phyloP scores from a whole-genome alignment of 2,797 vertebrate species.

The Hydrophis major region DNA sequence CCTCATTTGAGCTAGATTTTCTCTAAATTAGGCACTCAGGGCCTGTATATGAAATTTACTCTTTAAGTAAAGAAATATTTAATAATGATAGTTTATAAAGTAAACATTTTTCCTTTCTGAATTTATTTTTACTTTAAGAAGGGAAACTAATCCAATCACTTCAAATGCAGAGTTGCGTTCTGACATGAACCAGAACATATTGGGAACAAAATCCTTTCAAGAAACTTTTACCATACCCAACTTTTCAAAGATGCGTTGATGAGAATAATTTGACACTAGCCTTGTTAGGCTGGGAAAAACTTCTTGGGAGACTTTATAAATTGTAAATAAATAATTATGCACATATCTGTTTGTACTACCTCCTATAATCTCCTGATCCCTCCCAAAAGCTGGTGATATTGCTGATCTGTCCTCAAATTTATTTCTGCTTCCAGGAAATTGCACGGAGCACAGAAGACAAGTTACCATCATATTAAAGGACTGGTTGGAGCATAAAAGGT shows the following conservation, averaged over 20 bases:
- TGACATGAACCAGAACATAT: background rate
- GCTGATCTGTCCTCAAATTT: background rate
- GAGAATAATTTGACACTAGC: background rate
- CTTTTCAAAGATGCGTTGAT: background rate
- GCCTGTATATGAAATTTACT: background rate
- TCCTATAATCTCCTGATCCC: background rate
- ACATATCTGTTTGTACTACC: background rate
- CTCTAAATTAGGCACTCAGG: background rate
- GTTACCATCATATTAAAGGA: background rate
- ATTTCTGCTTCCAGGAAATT: background rate
- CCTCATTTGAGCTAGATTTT: background rate
- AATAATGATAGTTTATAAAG: background rate
- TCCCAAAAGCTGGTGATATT: background rate
- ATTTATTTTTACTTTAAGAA: background rate
- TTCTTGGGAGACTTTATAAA: background rate
- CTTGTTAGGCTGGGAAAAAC: background rate
- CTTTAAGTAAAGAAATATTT: background rate
- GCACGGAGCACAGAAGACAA: background rate
- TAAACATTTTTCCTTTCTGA: background rate
- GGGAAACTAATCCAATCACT: background rate
- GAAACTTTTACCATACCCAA: background rate
- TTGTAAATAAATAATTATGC: background rate
- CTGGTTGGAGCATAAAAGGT: background rate
- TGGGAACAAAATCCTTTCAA: background rate
- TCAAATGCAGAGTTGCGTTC: background rate